Base-by-base conservation (phyloP, 2,797 vertebrate genomes). In the Odontamblyopus rebecca region DNA sequence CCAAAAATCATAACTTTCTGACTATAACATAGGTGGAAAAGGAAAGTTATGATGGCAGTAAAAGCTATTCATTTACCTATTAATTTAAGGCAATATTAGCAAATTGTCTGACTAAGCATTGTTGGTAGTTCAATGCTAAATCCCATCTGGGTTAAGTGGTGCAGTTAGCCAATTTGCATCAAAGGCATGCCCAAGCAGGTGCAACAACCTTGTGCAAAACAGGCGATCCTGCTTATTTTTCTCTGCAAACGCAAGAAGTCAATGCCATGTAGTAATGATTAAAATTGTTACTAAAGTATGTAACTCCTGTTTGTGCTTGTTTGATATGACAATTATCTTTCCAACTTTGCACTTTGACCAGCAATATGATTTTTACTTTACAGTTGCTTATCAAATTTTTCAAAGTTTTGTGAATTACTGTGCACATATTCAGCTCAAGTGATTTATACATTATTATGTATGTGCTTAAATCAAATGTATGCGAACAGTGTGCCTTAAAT, bases 121-220 rank as follows among this genome's bases (percentile, higher is more conserved):
- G 12, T 63, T 63, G 35, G 32, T 44, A 13, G 18, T 41, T 63
- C 11, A 41, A 63, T n/a, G 61, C 35, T 13, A 41, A 41, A 63
- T 44, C 32, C 61, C 38, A 12, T 3, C 12, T 41, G 13, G n/a
- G 16, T 61, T 5, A 26, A 23, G 61, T 44, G 19, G 4, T 29
- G 61, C 35, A 63, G 61, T 27, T 48, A 6, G 12, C 3, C n/a
- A 48, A 50, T 65, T 65, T 50, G 23, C 41, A 65, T 65, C 19
- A 44, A 38, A 48, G 41, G 41, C 63, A 65, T 27, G 63, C 3
- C 23, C 38, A 65, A 50, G 63, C 63, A 65, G 63, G 63, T 65
- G 63, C 41, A 48, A 18, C 63, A 65, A 26, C 26, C 23, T 12
- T 26, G 30, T 35, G 30, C 61, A 32, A 62, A 62, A n/a, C 32